A percentile compares a stretch with the other conserved stretches of the same genome.
phyloP scores from a whole-genome alignment of 2,797 vertebrate species.

The Danio albolineatus region DNA sequence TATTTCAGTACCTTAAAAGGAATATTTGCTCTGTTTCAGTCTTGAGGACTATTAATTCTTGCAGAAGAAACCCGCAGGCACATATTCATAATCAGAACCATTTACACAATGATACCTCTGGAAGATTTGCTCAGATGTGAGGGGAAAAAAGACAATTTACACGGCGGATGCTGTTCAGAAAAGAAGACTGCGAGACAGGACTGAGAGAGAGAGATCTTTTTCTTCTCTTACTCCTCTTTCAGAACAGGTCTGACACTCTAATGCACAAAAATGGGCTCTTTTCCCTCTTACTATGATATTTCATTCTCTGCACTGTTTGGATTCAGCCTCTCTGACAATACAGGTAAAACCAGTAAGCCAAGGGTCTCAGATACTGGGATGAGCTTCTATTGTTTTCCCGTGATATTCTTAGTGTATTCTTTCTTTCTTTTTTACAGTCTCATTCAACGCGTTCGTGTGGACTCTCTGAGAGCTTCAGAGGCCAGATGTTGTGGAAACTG shows the following conservation, averaged over 20 bases:
- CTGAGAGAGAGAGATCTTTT: not conserved
- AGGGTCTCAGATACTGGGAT: not conserved
- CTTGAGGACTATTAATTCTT: not conserved
- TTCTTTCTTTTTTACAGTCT: not conserved
- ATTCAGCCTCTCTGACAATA: not conserved
- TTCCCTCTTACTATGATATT: not conserved
- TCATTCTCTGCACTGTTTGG: not conserved
- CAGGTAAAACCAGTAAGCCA: not conserved
- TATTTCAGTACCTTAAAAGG: not conserved
- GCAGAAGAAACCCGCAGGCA: not conserved
- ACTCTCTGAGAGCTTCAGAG: not conserved
- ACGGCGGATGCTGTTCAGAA: not conserved
- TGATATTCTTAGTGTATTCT: not conserved
- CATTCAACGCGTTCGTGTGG: not conserved
- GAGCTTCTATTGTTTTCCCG: not conserved
- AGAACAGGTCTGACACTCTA: conserved; percentile 22
- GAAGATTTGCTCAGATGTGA: conserved; percentile 2
- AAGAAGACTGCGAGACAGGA: not conserved
- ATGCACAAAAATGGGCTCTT: conserved; percentile 21
- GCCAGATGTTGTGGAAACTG: conserved; percentile 32
- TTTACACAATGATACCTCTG: conserved; percentile 5
- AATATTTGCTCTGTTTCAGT: not conserved
- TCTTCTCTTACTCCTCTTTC: conserved; percentile 11
- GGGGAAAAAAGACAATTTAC: not conserved
- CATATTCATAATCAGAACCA: conserved; percentile 9